Evolutionary conservation across 1,140 invertebrate genomes (phyloP).

Genomic region (Tetraneura akinire): DNA sequence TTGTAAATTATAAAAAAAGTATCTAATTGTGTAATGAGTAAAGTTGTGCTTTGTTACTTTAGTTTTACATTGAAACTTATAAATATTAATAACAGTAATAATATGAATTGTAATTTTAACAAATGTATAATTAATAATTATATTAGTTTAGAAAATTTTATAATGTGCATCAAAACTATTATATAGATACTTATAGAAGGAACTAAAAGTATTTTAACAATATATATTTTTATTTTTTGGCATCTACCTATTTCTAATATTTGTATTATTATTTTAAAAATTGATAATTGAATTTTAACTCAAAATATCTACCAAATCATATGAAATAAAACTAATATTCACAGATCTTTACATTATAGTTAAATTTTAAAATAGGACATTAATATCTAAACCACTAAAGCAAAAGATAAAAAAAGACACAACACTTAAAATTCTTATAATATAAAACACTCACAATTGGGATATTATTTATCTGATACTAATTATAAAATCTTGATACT

Average conservation of each 20-base stretch:
- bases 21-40: neutral
- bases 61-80: neutral
- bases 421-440: conserved; percentile 22
- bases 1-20: neutral
- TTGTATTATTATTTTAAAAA: neutral
- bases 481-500: too few species aligned
- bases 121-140: neutral
- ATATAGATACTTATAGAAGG: neutral
- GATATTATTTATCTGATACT: too few species aligned
- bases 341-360: conserved; percentile 30
- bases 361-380: conserved; percentile 33
- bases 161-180: neutral
- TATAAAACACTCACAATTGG: conserved; percentile 32
- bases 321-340: conserved; percentile 37
- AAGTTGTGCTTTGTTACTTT: neutral
- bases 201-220: neutral
- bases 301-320: conserved; percentile 11
- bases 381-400: conserved; percentile 27
- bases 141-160: neutral
- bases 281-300: neutral
- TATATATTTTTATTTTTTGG: neutral
- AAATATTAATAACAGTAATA: neutral
- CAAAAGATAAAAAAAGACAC: conserved; percentile 43
- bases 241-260: neutral
- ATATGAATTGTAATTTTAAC: neutral